phyloP scores from a whole-genome alignment of 53 echinoderm and acorn worm species.

The Holothuria scabra region DNA sequence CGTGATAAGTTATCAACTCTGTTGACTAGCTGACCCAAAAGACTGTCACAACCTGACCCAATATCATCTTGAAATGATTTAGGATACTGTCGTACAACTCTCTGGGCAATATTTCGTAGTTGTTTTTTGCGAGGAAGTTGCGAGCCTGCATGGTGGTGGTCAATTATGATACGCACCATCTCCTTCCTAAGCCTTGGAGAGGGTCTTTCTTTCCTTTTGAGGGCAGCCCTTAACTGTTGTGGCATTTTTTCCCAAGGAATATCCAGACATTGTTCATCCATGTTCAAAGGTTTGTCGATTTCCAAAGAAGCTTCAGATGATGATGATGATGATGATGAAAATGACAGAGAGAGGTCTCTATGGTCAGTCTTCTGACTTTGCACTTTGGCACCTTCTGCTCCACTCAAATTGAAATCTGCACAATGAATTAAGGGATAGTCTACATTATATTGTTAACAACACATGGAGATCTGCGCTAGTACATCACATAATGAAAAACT shows the following conservation, averaged over 20 bases:
- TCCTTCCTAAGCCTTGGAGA: conserved; percentile 42
- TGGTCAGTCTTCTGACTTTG: no score
- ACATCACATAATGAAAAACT: no score
- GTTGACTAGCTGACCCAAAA: conserved; percentile 54
- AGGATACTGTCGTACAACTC: conserved; percentile 11
- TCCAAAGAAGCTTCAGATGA: no score
- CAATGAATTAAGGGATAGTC: no score
- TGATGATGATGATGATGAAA: no score
- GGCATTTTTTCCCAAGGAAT: conserved; percentile 44
- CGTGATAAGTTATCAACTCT: conserved; percentile 42
- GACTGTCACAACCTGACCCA: conserved; percentile 55
- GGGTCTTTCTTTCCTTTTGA: conserved; percentile 29
- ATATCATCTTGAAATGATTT: conserved; percentile 18
- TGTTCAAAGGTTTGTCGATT: no score
- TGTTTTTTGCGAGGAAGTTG: conserved; percentile 3
- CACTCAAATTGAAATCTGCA: no score
- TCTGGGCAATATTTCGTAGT: neutral
- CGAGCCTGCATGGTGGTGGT: neutral
- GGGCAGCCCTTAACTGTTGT: conserved; percentile 30
- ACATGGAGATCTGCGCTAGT: no score
- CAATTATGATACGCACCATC: conserved; percentile 26
- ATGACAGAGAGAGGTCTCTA: no score
- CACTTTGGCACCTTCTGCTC: no score
- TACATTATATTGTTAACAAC: no score
- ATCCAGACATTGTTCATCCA: no score